Evolutionary conservation across 2,888 invertebrate species (phyloP).

Genomic region (Drosophila pseudotalamancana): DNA sequence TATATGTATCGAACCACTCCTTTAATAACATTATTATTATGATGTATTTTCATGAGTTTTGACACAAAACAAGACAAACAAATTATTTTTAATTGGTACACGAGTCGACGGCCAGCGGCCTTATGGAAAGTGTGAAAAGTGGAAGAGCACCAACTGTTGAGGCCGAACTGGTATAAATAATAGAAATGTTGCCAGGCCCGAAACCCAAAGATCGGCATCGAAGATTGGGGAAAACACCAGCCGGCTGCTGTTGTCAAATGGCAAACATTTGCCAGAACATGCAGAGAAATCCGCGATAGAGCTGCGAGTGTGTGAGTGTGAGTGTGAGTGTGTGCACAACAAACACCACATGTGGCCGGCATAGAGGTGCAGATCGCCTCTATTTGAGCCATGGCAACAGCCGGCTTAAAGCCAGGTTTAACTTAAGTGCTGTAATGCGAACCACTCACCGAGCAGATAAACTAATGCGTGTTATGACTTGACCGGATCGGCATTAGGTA

Average conservation of each 20-base stretch:
- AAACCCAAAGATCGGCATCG: constrained; percentile 52
- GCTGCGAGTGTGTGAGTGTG: constrained; percentile 28
- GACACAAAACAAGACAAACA: constrained; percentile 74
- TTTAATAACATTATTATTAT: constrained; percentile 62
- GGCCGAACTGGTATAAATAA: constrained; percentile 65
- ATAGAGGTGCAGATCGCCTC: constrained; percentile 38
- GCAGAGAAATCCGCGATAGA: constrained; percentile 45
- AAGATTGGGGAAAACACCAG: constrained; percentile 50
- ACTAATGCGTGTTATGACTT: constrained; percentile 61
- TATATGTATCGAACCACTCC: constrained; percentile 20
- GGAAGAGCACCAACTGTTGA: constrained; percentile 47
- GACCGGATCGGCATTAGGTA: constrained; percentile 46
- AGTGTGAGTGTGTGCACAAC: constrained; percentile 70
- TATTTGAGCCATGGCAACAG: constrained; percentile 52
- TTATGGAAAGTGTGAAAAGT: constrained; percentile 74
- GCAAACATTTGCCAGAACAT: constrained; percentile 72
- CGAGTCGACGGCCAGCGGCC: constrained; percentile 32
- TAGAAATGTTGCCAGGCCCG: constrained; percentile 65
- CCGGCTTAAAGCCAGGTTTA: constrained; percentile 57
- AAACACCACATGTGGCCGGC: constrained; percentile 73
- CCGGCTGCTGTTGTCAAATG: constrained; percentile 57
- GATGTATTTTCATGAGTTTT: constrained; percentile 71
- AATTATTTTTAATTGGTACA: constrained; percentile 79
- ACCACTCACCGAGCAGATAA: constrained; percentile 31
- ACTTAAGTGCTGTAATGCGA: constrained; percentile 65